Conservation (phyloP, 1,140 invertebrate species). For the Trichogramma pretiosum region DNA sequence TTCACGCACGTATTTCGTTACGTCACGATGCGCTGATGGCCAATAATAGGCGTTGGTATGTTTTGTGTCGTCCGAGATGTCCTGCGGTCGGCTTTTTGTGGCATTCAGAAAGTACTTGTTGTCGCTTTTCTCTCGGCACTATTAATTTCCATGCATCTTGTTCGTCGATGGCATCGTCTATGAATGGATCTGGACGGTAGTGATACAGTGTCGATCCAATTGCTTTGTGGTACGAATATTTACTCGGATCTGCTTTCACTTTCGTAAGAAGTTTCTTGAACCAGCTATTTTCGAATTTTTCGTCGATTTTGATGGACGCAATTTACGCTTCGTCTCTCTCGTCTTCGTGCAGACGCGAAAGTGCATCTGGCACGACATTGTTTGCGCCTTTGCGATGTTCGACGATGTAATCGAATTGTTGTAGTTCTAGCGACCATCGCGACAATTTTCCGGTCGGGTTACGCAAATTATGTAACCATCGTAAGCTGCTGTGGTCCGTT, state of each 20-base stretch:
- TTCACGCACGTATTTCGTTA: constrained; percentile 10
- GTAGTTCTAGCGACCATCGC: constrained; percentile 36
- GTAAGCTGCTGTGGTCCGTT: constrained; percentile 44
- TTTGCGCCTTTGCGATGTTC: constrained; percentile 15
- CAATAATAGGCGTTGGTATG: constrained; percentile 20
- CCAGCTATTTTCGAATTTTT: not conserved
- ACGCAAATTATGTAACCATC: constrained; percentile 24
- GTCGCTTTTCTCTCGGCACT: not conserved
- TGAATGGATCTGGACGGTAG: constrained; percentile 1
- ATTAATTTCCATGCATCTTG: constrained; percentile 15
- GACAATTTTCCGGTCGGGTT: constrained; percentile 36
- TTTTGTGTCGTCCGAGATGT: constrained; percentile 20
- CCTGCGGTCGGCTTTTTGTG: constrained; percentile 18
- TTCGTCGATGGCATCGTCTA: constrained; percentile 3
- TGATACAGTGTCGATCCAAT: constrained; percentile 4
- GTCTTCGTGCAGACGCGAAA: constrained; percentile 9
- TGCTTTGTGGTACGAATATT: constrained; percentile 12
- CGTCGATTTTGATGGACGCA: not conserved
- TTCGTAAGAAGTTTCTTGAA: too few relatives aligned
- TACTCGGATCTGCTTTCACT: not conserved
- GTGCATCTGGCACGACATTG: constrained; percentile 8
- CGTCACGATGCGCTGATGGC: constrained; percentile 13
- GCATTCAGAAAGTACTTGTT: not conserved
- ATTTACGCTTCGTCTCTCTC: not conserved
- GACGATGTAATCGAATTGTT: constrained; percentile 21